A percentile compares a stretch with the other conserved stretches of the same genome.
These are phyloP conservation scores for Chloroceryle aenea DNA, from an alignment of 2,113 vertebrate genomes.

Conservation along the genomic window DNA sequence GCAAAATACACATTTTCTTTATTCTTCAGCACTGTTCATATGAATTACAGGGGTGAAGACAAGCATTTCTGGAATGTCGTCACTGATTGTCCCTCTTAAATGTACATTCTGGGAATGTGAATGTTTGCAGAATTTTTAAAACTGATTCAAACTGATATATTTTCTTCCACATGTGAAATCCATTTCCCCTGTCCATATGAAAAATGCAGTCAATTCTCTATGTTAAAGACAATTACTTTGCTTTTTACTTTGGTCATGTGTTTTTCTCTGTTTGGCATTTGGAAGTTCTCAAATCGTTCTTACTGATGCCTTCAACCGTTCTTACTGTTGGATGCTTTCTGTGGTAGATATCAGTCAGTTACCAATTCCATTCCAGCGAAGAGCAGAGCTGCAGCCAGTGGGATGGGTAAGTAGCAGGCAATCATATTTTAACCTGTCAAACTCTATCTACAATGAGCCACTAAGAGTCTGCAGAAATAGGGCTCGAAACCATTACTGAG, in stretches of 20 bases:
- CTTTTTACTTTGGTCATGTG: not conserved
- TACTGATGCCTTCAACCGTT: not conserved
- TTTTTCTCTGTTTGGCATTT: not conserved
- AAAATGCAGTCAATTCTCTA: not conserved
- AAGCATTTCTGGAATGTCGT: not conserved
- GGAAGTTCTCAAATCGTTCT: not conserved
- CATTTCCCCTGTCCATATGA: not conserved
- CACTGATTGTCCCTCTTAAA: not conserved
- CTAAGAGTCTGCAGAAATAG: not conserved
- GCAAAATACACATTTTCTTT: not conserved
- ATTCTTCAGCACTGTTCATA: not conserved
- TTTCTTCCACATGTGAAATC: not conserved
- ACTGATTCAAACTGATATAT: not conserved
- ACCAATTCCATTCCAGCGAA: accelerated
- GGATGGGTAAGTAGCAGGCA: not conserved
- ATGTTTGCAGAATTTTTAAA: not conserved
- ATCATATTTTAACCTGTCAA: not conserved
- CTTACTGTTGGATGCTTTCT: not conserved
- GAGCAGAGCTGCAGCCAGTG: not conserved
- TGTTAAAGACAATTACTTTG: not conserved
- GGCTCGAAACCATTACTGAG: not conserved
- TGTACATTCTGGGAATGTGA: not conserved
- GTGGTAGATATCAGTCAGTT: not conserved
- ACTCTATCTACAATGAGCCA: not conserved
- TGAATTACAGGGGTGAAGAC: not conserved